Conservation (phyloP, 2,797 vertebrate genomes). For the Acanthornis magna region DNA sequence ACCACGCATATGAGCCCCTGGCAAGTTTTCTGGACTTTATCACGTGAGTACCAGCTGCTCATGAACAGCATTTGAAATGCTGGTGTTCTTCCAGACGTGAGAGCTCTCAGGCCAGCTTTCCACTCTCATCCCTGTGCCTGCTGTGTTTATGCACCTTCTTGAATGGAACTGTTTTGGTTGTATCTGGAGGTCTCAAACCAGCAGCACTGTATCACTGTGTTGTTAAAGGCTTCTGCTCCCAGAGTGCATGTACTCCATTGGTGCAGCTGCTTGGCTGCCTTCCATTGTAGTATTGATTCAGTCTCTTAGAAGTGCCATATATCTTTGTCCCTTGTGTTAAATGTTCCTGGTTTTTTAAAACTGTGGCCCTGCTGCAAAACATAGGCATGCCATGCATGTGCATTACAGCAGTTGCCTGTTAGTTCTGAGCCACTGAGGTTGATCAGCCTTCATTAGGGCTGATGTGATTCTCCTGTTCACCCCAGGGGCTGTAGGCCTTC, state of each 20-base stretch:
- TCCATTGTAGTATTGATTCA: background rate
- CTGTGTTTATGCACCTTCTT: background rate
- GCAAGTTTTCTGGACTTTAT: constrained; percentile 98
- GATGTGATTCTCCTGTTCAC: background rate
- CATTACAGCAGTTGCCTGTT: background rate
- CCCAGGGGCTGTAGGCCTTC: background rate
- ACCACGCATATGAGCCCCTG: constrained; percentile 95
- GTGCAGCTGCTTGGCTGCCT: background rate
- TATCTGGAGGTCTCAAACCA: background rate
- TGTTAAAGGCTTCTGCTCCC: background rate
- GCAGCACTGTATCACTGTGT: fast-evolving
- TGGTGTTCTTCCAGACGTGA: background rate
- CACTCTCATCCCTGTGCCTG: background rate
- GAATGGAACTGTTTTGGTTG: background rate
- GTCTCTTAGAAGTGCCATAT: background rate
- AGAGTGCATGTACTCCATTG: fast-evolving
- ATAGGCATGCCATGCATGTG: fast-evolving
- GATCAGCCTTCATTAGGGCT: background rate
- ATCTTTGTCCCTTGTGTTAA: background rate
- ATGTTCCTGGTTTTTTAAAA: background rate
- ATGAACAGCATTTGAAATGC: fast-evolving
- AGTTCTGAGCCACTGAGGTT: background rate
- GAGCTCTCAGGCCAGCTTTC: background rate
- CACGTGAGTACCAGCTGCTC: constrained; percentile 79
- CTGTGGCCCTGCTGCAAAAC: background rate